These are phyloP conservation scores for Australoheros scitulus DNA, from an alignment of 2,113 vertebrate genomes.

Conservation along the genomic window DNA sequence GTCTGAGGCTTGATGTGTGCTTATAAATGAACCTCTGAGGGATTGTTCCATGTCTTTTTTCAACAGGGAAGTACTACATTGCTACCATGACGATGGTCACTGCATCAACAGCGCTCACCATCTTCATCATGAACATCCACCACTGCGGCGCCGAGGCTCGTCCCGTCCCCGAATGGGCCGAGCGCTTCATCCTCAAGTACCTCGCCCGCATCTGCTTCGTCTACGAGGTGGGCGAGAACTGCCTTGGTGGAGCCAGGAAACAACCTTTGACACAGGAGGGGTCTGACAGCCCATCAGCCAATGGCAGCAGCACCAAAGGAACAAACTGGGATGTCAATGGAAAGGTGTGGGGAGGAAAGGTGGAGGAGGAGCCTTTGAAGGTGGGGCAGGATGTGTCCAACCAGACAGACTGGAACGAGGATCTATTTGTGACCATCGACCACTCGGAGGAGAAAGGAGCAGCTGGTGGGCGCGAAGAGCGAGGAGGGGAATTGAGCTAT, in stretches of 20 bases:
- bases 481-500: not conserved
- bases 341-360: slow-evolving; percentile 24
- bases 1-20: not conserved
- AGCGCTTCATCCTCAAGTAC: slow-evolving; percentile 81
- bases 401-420: slow-evolving; percentile 26
- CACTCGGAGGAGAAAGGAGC: slow-evolving; percentile 46
- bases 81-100: slow-evolving; percentile 95
- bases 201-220: slow-evolving; percentile 86
- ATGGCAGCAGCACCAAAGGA: not conserved
- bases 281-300: slow-evolving; percentile 17
- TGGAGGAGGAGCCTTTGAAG: slow-evolving; percentile 24
- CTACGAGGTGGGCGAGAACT: slow-evolving; percentile 81
- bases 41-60: not conserved
- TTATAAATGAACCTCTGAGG: not conserved
- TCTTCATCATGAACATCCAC: slow-evolving; percentile 95
- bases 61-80: slow-evolving; percentile 91
- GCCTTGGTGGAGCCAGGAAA: slow-evolving; percentile 50
- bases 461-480: not conserved
- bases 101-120: slow-evolving; percentile 88
- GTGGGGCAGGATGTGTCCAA: not conserved
- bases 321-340: slow-evolving; percentile 51
- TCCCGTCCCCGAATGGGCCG: slow-evolving; percentile 86
- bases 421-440: slow-evolving; percentile 63
- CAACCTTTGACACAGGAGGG: slow-evolving; percentile 20
- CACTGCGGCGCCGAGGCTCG: slow-evolving; percentile 86